These are phyloP conservation scores for Antheraea mylitta DNA, from an alignment of 1,140 invertebrate genomes.

Conservation along the genomic window DNA sequence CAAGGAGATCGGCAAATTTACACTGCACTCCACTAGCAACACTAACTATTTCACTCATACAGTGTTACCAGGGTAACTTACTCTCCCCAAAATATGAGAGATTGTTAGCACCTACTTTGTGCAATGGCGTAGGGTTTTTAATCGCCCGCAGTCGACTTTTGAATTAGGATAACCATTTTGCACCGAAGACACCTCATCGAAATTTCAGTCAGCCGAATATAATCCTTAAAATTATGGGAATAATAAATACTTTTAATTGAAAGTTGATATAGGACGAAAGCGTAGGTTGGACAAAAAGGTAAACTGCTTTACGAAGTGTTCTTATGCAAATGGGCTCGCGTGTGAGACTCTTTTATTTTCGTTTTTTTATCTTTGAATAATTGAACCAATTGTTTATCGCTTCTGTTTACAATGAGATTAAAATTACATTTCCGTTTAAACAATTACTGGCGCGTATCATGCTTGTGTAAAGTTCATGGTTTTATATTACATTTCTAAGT, in stretches of 20 bases:
- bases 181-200: not conserved
- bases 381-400: constrained; percentile 14
- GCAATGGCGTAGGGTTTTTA: constrained; percentile 53
- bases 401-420: constrained; percentile 7
- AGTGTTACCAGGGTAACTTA: constrained; percentile 29
- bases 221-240: not conserved
- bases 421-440: not conserved
- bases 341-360: constrained; percentile 4
- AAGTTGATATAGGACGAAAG: constrained; percentile 20
- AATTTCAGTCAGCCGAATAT: not conserved
- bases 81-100: constrained; percentile 20
- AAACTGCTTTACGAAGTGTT: constrained; percentile 50
- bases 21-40: constrained; percentile 66
- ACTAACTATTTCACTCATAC: constrained; percentile 65
- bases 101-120: not conserved
- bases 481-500: too few species aligned
- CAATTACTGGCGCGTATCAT: not conserved
- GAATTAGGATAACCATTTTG: not conserved
- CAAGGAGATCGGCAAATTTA: constrained; percentile 67
- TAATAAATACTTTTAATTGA: constrained; percentile 28
- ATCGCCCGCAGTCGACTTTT: constrained; percentile 20
- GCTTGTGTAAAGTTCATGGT: too few species aligned
- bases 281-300: constrained; percentile 36
- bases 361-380: constrained; percentile 12
- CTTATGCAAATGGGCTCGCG: constrained; percentile 41